phyloP scores from a whole-genome alignment of 2,797 vertebrate genomes.

The Brachyalestes nurse region DNA sequence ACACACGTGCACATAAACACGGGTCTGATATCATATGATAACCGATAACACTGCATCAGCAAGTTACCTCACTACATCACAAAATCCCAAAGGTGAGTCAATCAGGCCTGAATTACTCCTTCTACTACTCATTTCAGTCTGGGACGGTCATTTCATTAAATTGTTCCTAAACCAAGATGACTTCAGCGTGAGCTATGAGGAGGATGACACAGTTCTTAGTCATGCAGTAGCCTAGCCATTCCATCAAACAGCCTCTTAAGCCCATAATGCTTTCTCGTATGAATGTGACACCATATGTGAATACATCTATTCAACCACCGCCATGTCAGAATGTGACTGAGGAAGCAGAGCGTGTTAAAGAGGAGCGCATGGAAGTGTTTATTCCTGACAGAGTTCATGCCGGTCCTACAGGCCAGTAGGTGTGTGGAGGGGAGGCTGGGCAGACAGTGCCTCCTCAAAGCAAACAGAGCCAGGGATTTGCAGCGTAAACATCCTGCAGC shows the following conservation, averaged over 20 bases:
- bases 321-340: not conserved
- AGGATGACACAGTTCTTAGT: constrained; percentile 30
- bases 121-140: not conserved
- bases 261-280: not conserved
- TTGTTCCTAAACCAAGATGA: not conserved
- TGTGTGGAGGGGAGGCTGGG: constrained; percentile 44
- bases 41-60: not conserved
- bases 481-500: constrained; percentile 67
- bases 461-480: constrained; percentile 65
- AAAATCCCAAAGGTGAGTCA: constrained; percentile 7
- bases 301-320: not conserved
- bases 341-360: constrained; percentile 22
- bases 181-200: not conserved
- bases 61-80: not conserved
- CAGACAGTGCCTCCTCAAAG: constrained; percentile 61
- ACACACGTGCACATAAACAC: not conserved
- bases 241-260: not conserved
- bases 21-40: not conserved
- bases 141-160: not conserved
- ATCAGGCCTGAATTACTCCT: not conserved
- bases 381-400: constrained; percentile 52
- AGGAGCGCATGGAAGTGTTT: constrained; percentile 51
- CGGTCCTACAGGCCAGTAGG: not conserved
- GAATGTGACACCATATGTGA: not conserved
- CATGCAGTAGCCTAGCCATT: not conserved